A percentile compares a stretch with the other conserved stretches of the same genome.
Conservation (phyloP, 2,113 vertebrate species). For the Phainopepla nitens region DNA sequence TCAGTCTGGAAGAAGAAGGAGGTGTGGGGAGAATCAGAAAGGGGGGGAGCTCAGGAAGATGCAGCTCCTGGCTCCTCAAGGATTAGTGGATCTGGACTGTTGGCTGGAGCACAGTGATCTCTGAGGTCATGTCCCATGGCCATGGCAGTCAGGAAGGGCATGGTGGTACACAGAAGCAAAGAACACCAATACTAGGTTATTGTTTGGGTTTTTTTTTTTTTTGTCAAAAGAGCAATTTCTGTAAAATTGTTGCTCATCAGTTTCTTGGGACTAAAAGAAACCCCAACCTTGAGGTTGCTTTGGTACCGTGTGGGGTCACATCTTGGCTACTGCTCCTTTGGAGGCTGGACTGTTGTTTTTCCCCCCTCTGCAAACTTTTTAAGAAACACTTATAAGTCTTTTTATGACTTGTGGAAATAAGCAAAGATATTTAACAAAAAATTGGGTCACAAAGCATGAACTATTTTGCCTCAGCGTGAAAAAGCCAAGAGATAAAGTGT, state of each 20-base stretch:
- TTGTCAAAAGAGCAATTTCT: background rate
- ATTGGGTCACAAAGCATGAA: background rate
- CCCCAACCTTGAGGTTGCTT: background rate
- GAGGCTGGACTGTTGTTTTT: background rate
- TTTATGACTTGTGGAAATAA: background rate
- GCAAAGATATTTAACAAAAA: constrained; percentile 7
- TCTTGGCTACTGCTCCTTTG: background rate
- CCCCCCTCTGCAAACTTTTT: background rate
- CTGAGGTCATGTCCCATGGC: background rate
- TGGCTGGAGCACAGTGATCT: background rate
- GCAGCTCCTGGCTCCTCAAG: background rate
- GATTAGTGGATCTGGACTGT: constrained; percentile 25
- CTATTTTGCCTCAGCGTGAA: constrained; percentile 46
- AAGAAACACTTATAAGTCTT: background rate
- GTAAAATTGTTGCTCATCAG: background rate
- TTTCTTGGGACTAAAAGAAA: background rate
- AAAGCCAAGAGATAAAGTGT: constrained; percentile 59
- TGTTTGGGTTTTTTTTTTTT: background rate
- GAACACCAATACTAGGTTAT: background rate
- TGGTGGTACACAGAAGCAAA: background rate
- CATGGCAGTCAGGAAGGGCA: background rate
- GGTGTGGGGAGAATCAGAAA: constrained; percentile 30
- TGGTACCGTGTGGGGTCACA: background rate
- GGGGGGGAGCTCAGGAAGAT: constrained; percentile 9
- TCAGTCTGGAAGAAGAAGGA: constrained; percentile 34